Percentiles rank a stretch among this genome's conserved stretches.
phyloP scores from a whole-genome alignment of 2,113 vertebrate genomes.

The Phyllostomus discolor region DNA sequence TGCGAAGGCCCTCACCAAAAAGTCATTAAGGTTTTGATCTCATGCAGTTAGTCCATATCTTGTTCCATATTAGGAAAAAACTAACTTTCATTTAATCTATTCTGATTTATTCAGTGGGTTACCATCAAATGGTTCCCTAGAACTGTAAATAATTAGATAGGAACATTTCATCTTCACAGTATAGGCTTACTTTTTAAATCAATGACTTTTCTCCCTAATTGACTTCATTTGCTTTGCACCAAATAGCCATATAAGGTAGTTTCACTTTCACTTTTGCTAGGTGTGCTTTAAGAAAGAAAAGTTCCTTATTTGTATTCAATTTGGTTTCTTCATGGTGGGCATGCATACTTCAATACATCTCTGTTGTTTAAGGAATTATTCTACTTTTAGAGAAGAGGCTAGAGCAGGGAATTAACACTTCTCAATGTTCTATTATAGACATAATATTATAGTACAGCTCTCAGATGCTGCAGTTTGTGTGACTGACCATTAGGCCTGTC shows the following conservation, averaged over 20 bases:
- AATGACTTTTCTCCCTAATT: neutral
- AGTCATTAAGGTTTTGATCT: neutral
- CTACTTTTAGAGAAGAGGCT: neutral
- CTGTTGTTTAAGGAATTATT: neutral
- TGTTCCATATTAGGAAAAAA: neutral
- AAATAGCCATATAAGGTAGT: neutral
- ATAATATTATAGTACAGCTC: neutral
- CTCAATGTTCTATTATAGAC: neutral
- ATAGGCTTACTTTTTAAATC: neutral
- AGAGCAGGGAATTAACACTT: neutral
- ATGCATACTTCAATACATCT: neutral
- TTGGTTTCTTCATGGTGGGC: neutral
- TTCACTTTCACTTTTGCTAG: neutral
- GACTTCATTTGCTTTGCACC: neutral
- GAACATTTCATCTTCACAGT: neutral
- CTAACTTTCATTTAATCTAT: neutral
- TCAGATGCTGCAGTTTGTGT: neutral
- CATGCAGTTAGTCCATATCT: neutral
- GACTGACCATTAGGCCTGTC: neutral
- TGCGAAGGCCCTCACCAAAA: neutral
- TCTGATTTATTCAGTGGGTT: neutral
- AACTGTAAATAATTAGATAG: neutral
- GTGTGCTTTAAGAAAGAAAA: constrained; percentile 1
- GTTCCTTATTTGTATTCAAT: neutral
- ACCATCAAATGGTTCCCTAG: neutral